phyloP scores from a whole-genome alignment of 1,140 invertebrate species.

The Dendroctonus valens region DNA sequence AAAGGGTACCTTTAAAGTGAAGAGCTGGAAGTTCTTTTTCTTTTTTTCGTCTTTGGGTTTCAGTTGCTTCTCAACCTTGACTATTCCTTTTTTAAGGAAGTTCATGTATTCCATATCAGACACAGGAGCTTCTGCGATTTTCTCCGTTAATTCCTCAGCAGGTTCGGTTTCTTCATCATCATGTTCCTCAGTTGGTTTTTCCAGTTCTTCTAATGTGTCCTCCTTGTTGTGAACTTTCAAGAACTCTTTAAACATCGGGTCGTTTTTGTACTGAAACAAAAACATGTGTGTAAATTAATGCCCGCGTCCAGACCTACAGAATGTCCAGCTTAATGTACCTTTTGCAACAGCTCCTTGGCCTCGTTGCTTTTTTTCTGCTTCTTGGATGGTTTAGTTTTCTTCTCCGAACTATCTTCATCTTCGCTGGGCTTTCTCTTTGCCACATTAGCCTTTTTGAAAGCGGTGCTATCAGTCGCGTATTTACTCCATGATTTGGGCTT shows the following conservation, averaged over 20 bases:
- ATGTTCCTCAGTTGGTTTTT: constrained; percentile 29
- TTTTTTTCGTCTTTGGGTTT: constrained; percentile 45
- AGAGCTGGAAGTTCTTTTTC: constrained; percentile 52
- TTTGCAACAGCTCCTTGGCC: constrained; percentile 62
- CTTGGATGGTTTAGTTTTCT: constrained; percentile 41
- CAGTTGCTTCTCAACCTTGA: constrained; percentile 42
- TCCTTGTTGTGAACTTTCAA: constrained; percentile 70
- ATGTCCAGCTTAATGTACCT: constrained; percentile 50
- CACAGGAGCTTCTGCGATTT: constrained; percentile 64
- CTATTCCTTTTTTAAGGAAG: constrained; percentile 26
- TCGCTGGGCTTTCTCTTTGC: background rate
- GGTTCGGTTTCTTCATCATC: background rate
- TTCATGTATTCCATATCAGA: constrained; percentile 69
- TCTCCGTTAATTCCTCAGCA: constrained; percentile 41
- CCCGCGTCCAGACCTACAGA: constrained; percentile 30
- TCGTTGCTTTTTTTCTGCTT: constrained; percentile 50
- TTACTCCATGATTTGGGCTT: constrained; percentile 92
- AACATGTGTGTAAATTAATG: constrained; percentile 25
- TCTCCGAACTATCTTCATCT: constrained; percentile 36
- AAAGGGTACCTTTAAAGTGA: constrained; percentile 58
- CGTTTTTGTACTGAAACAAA: constrained; percentile 72
- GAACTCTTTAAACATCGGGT: constrained; percentile 88
- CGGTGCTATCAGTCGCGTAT: constrained; percentile 70
- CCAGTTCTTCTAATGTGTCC: constrained; percentile 49
- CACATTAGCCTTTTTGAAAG: constrained; percentile 57